These are phyloP conservation scores for Psophia crepitans DNA, from an alignment of 2,113 vertebrate species.

Conservation along the genomic window DNA sequence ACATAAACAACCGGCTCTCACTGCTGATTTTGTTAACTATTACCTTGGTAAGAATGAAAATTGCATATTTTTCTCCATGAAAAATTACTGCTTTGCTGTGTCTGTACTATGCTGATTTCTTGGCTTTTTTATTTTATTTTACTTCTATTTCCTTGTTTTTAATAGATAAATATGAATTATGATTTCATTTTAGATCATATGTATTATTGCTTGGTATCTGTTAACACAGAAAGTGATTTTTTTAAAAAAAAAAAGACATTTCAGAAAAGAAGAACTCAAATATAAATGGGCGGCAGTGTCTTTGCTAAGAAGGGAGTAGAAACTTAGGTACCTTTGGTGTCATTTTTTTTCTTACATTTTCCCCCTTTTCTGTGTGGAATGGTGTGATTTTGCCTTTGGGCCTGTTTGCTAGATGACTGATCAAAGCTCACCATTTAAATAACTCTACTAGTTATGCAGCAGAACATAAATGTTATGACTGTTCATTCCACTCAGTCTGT, in stretches of 20 bases:
- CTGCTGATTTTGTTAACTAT: constrained; percentile 97
- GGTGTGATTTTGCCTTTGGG: not conserved
- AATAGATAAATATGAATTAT: not conserved
- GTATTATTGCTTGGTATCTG: not conserved
- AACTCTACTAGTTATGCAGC: not conserved
- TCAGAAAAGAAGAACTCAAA: not conserved
- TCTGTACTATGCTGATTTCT: not conserved
- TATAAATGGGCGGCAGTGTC: not conserved
- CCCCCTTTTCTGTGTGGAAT: not conserved
- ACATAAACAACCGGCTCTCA: constrained; percentile 96
- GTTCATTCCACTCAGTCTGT: not conserved
- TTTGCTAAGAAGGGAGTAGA: not conserved
- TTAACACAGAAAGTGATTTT: not conserved
- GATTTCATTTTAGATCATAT: not conserved
- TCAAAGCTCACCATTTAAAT: not conserved
- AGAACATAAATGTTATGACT: not conserved
- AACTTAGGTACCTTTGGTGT: not conserved
- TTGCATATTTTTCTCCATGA: not conserved
- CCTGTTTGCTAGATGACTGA: not conserved
- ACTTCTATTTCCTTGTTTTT: not conserved
- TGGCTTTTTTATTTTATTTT: not conserved
- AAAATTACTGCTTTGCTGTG: not conserved
- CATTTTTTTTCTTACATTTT: not conserved
- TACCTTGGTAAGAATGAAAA: constrained; percentile 86
- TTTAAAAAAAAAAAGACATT: not conserved